phyloP scores from a whole-genome alignment of 2,113 vertebrate species.

The Morone saxatilis region DNA sequence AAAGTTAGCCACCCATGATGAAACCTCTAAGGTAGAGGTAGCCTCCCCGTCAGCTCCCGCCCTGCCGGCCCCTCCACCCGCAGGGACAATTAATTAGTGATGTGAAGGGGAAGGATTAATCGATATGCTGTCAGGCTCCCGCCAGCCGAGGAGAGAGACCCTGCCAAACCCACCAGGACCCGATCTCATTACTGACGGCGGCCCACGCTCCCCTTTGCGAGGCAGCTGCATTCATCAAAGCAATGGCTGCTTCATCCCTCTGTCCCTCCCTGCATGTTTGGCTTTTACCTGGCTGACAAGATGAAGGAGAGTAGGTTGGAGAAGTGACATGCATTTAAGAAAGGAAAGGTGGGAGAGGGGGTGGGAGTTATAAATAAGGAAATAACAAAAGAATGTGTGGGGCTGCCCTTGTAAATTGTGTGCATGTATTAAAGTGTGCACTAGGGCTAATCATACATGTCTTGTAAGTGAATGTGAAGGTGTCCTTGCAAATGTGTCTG shows the following conservation, averaged over 20 bases:
- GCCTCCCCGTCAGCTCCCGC: background rate
- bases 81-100: slow-evolving; percentile 70
- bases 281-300: slow-evolving; percentile 56
- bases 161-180: slow-evolving; percentile 73
- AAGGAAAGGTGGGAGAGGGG: slow-evolving; percentile 27
- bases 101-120: slow-evolving; percentile 65
- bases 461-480: slow-evolving; percentile 41
- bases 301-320: slow-evolving; percentile 54
- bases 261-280: slow-evolving; percentile 48
- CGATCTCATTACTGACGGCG: slow-evolving; percentile 67
- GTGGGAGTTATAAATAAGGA: slow-evolving; percentile 40
- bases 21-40: slow-evolving; percentile 34
- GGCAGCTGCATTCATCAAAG: slow-evolving; percentile 74
- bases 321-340: slow-evolving; percentile 68
- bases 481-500: slow-evolving; percentile 58
- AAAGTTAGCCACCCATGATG: slow-evolving; percentile 42
- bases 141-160: slow-evolving; percentile 60
- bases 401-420: slow-evolving; percentile 22
- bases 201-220: slow-evolving; percentile 58
- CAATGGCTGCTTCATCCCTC: slow-evolving; percentile 27
- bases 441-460: slow-evolving; percentile 29
- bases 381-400: slow-evolving; percentile 21
- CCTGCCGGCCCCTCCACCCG: slow-evolving; percentile 16
- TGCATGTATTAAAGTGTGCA: background rate
- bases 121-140: slow-evolving; percentile 69